Evolutionary conservation across 2,113 vertebrate genomes (phyloP), one percentile per base, ranked within the genome.

Genomic region (Mesembrinibis cayennensis): DNA sequence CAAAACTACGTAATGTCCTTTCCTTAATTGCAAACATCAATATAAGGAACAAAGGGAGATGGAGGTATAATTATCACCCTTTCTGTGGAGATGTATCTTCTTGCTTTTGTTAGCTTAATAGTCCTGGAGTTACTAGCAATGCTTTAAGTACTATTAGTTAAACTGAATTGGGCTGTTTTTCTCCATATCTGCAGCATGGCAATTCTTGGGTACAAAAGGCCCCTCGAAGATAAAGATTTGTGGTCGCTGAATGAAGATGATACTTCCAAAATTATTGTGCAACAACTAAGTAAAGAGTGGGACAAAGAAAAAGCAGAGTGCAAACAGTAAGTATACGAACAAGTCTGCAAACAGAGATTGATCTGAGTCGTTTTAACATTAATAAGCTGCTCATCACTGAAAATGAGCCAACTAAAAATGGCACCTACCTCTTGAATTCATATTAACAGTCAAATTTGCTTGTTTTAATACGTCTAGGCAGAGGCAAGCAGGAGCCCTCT

Each of bases 221-320:
- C 99, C 16, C 98, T 99, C 11, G 98, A 99, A 96, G 98, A 98
- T 36, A 98, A 98, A 96, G 99, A 99, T 96, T 98, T 99, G 74
- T 99, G 99, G 99, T 98, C 99, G 0, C 95, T 99, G 92, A 99
- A 99, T 19, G 70, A 98, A 78, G 98, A 98, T 0, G 98, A 99
- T 95, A 94, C 96, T 83, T 99, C 99, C 7, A 98, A 98, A 79
- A 10, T 76, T 38, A 95, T 99, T 52, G 99, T 99, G 34, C 97
- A 98, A 18, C 97, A 78, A 49, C 98, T 99, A n/a, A 98, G 99
- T 32, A 97, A 95, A 67, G 98, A 98, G 32, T 99, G 99, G 99
- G 98, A 99, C 29, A 98, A 97, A 81, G 99, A 99, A 93, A 98
- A 99, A 84, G 76, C 83, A 56, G 27, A 70, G 65, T 95, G 81